phyloP scores from a whole-genome alignment of 2,888 invertebrate genomes.

The Melanostoma scalare region DNA sequence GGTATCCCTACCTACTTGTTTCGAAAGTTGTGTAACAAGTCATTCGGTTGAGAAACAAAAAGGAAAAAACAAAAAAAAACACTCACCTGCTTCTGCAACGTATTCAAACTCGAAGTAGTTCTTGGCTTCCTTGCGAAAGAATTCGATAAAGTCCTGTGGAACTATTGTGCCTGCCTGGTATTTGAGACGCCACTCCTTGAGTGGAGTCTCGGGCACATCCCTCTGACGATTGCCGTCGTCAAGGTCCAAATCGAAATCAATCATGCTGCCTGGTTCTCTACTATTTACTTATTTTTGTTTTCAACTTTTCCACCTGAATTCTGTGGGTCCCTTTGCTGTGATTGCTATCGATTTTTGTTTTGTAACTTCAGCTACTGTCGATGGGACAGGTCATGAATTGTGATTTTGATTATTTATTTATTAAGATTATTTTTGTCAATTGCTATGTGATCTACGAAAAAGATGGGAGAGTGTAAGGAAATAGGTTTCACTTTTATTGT shows the following conservation, averaged over 20 bases:
- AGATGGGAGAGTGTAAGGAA: background rate
- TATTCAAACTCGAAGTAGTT: constrained; percentile 80
- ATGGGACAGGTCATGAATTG: constrained; percentile 28
- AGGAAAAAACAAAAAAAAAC: background rate
- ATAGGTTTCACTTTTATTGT: constrained; percentile 37
- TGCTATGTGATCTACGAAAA: constrained; percentile 6
- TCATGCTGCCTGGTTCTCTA: constrained; percentile 35
- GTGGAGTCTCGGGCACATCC: constrained; percentile 75
- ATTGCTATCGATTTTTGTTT: background rate
- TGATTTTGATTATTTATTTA: background rate
- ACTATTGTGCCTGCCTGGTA: constrained; percentile 79
- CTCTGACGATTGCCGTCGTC: constrained; percentile 64
- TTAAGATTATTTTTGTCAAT: background rate
- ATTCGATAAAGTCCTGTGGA: constrained; percentile 79
- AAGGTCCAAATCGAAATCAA: constrained; percentile 58
- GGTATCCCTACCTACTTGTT: background rate
- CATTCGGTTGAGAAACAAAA: background rate
- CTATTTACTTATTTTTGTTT: constrained; percentile 9
- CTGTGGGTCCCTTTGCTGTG: background rate
- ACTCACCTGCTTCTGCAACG: constrained; percentile 80
- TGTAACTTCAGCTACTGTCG: constrained; percentile 5
- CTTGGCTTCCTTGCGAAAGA: constrained; percentile 79
- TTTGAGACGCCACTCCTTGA: constrained; percentile 82
- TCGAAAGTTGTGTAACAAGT: constrained; percentile 20
- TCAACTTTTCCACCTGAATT: background rate